Base-by-base conservation (phyloP, 2,113 vertebrate species). In the Silurus meridionalis region DNA sequence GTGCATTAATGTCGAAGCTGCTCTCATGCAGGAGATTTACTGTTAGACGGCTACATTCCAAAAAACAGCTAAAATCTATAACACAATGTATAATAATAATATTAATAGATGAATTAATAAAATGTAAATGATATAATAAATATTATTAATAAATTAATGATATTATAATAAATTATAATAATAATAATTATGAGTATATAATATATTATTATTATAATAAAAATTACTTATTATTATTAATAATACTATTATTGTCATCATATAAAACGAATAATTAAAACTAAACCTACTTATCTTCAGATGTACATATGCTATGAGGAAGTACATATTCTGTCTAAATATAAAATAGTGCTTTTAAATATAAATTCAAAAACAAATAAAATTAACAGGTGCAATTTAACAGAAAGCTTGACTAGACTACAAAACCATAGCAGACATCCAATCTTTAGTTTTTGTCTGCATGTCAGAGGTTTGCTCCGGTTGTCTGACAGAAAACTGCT, bases 1-100 rank as follows among this genome's bases (percentile, higher is more conserved):
- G 60, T 66, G 63, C 78, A 84, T 86, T 87, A 83, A 89, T 89
- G 89, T 88, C 75, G 81, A 83, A 28, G 74, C 75, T 63, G 57
- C 61, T 71, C 50, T 85, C 83, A 83, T 78, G 8, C 15, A 69
- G 55, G 21, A 48, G 71, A 25, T 81, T 48, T 74, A 57, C 74
- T 82, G 64, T 83, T 69, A 37, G 64, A 5, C 5, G 50, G 9
- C 2, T 46, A 21, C 37, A 50, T 13, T 5, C 15, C 77, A 37
- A 37, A 37, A 37, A 2, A 2, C 37, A 75, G 46, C 77, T 87
- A 13, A 21, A 25, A 78, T 78, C 52, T 52, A 46, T n/a, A 23
- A 52, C 19, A 23, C 21, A 57, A 2, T n/a, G 23, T 9, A 46
- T 48, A 69, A 66, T 69, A 37, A 69, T 69, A 13, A 67, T 67